Conservation (phyloP, 2,113 vertebrate species). For the Labrus mixtus region DNA sequence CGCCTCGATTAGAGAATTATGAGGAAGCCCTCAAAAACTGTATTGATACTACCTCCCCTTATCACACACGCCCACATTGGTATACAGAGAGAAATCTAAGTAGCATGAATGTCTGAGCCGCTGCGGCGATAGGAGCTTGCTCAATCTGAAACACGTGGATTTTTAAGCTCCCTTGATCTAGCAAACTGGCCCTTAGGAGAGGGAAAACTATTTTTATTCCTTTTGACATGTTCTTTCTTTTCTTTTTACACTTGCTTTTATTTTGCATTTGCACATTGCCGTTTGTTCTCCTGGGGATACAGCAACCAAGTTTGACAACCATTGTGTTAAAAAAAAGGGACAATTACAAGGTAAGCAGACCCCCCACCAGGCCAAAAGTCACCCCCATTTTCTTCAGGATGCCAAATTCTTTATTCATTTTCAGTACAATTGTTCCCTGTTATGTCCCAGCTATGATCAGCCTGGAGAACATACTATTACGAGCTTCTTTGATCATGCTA, state of each 20-base stretch:
- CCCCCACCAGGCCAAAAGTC: conserved; percentile 23
- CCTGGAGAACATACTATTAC: conserved; percentile 19
- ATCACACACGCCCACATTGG: conserved; percentile 50
- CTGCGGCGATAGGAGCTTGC: conserved; percentile 16
- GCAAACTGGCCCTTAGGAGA: conserved; percentile 41
- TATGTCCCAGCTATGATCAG: conserved; percentile 28
- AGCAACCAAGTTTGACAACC: conserved; percentile 28
- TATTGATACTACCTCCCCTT: conserved; percentile 37
- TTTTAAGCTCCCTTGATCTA: conserved; percentile 39
- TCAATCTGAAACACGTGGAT: conserved; percentile 36
- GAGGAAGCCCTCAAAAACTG: conserved; percentile 36
- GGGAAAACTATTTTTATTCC: conserved; percentile 33
- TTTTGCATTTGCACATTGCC: conserved; percentile 32
- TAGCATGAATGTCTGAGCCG: conserved; percentile 13
- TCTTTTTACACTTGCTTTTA: conserved; percentile 32
- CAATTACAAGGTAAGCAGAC: conserved; percentile 55
- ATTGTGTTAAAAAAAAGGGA: conserved; percentile 34
- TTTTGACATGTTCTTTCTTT: conserved; percentile 13
- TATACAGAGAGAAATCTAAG: conserved; percentile 37
- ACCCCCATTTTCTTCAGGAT: conserved; percentile 45
- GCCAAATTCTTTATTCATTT: background rate
- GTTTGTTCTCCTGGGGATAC: conserved; percentile 23
- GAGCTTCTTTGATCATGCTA: conserved; percentile 13
- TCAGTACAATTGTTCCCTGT: conserved; percentile 20
- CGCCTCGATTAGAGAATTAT: conserved; percentile 49